Conservation (phyloP, 2,888 invertebrate genomes). For the Hetaerina titia region DNA sequence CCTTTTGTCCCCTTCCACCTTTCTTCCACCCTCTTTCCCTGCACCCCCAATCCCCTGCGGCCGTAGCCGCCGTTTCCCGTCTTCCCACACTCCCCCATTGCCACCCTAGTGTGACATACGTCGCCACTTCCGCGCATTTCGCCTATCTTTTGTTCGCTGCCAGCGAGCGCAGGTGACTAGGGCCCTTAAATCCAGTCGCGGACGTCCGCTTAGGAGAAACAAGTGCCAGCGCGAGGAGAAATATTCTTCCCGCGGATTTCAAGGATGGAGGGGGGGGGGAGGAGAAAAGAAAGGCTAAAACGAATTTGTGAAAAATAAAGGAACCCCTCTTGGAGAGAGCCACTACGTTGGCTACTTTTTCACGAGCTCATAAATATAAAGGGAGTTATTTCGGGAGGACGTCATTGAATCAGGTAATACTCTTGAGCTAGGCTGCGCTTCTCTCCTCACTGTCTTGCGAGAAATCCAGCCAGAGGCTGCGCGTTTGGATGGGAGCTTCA, state of each 20-base stretch:
- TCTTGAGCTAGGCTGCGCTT: not conserved
- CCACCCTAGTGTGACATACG: conserved; percentile 36
- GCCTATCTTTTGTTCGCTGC: conserved; percentile 50
- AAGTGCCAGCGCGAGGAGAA: conserved; percentile 41
- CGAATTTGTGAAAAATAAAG: not conserved
- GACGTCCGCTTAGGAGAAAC: conserved; percentile 63
- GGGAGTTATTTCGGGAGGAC: conserved; percentile 29
- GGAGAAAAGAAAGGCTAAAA: not conserved
- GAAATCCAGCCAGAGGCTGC: not conserved
- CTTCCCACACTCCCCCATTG: not conserved
- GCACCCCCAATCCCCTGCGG: no score
- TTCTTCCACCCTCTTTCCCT: not conserved
- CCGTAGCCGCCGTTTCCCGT: not conserved
- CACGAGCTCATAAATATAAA: conserved; percentile 46
- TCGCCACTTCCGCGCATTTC: conserved; percentile 52
- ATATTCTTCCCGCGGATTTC: conserved; percentile 7
- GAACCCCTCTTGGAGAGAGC: not conserved
- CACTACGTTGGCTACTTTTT: conserved; percentile 34
- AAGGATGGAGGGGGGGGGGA: not conserved
- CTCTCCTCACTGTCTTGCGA: not conserved
- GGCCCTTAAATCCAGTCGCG: conserved; percentile 52
- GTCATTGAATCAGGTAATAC: not conserved
- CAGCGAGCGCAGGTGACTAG: conserved; percentile 50
- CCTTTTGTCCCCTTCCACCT: no score
- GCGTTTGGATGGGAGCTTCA: not conserved